Evolutionary conservation across 2,888 invertebrate genomes (phyloP).

Genomic region (Conistra vaccinii): DNA sequence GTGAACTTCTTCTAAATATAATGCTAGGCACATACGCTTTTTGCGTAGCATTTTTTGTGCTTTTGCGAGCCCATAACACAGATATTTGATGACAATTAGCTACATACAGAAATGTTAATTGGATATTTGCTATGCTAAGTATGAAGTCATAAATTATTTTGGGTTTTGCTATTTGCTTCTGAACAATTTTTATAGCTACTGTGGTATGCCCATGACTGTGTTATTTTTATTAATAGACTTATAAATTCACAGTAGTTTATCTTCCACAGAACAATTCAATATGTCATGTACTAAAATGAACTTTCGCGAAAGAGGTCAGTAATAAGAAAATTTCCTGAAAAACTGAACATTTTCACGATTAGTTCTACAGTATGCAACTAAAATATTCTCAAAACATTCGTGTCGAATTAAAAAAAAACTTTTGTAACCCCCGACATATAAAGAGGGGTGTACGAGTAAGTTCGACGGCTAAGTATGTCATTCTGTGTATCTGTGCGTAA

Average conservation of each 20-base stretch:
- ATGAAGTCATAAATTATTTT: constrained; percentile 11
- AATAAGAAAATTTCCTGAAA: neutral
- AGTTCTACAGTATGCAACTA: neutral
- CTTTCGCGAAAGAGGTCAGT: neutral
- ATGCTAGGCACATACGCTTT: neutral
- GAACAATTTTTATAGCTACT: constrained; percentile 19
- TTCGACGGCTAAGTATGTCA: neutral
- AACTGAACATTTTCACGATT: no score
- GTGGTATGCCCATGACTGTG: neutral
- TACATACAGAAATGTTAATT: constrained; percentile 36
- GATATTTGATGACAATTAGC: constrained; percentile 28
- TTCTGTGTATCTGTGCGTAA: neutral
- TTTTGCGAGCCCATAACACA: neutral
- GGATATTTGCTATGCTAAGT: neutral
- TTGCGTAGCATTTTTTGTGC: constrained; percentile 1
- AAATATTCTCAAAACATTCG: neutral
- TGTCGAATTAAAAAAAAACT: neutral
- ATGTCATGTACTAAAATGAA: neutral
- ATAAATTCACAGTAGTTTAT: no score
- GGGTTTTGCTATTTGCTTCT: neutral
- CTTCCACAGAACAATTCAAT: neutral
- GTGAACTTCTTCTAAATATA: neutral
- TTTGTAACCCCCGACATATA: neutral
- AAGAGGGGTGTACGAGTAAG: neutral
- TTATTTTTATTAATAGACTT: neutral